Evolutionary conservation across 2,888 invertebrate genomes (phyloP), one percentile per base, ranked within the genome.

Genomic region (Cerceris ruficornis): DNA sequence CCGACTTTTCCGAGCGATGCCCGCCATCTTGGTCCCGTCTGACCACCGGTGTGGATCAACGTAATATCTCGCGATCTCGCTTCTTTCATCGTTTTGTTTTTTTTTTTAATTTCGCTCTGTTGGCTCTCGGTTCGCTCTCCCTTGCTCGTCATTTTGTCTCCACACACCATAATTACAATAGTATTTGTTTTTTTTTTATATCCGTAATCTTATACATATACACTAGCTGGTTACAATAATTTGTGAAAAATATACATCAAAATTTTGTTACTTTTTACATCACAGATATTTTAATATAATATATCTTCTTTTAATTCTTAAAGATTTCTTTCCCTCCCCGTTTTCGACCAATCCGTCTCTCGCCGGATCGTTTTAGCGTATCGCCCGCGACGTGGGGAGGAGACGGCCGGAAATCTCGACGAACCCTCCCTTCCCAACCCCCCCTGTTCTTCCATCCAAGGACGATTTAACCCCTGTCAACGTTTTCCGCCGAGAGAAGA

Each of bases 211-310:
- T 91, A 91, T 88, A 90, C 89, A 91, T 91, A 92, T 91, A 92
- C 89, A 91, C 91, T 92, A 91, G 91, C 90, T 91, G 92, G 89
- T 92, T 92, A 92, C 89, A 90, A 92, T 91, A 91, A 91, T 88
- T 92, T 92, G 92, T 92, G 92, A 92, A 92, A 92, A 92, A 92
- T 92, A 92, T 92, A 92, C 92, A 92, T 92, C 91, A 91, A 92
- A 92, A 92, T 92, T 92, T 92, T 92, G 91, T 92, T 92, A 92
- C 90, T 92, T 92, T 92, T 91, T 92, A 92, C 92, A 92, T 92
- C 92, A 92, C 92, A 92, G 92, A 92, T 92, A 92, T 92, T 92
- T 92, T 92, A 92, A 92, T 92, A 92, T 92, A 91, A 91, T 92
- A 92, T 91, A 91, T 91, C 87, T 89, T 91, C 89, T 89, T 85